Percentiles rank a stretch among this genome's conserved stretches.
Conservation (phyloP, 1,140 invertebrate genomes). For the Pseudomyrmex pallidus region DNA sequence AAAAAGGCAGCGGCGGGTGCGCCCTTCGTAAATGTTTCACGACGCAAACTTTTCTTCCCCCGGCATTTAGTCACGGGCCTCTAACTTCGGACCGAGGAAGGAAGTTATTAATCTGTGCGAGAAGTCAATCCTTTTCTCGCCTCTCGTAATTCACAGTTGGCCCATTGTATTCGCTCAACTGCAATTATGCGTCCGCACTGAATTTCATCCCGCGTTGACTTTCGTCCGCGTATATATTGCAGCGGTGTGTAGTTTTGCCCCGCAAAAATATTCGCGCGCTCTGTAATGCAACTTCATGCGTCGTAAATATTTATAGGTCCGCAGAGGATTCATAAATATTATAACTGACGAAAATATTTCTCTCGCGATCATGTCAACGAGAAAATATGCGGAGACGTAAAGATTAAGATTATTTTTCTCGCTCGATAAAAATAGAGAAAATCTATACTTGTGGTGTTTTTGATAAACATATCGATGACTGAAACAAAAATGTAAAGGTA, state of each 20-base stretch:
- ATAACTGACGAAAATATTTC: slow-evolving; percentile 1
- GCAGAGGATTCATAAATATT: too few relatives aligned
- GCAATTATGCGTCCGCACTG: slow-evolving; percentile 61
- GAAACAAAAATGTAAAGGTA: background rate
- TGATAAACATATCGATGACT: too few relatives aligned
- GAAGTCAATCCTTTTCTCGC: slow-evolving; percentile 69
- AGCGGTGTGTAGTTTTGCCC: slow-evolving; percentile 21
- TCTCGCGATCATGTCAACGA: background rate
- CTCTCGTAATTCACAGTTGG: slow-evolving; percentile 46
- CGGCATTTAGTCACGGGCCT: slow-evolving; percentile 69
- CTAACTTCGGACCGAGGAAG: slow-evolving; percentile 63
- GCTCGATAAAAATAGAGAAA: background rate
- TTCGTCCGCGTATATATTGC: slow-evolving; percentile 40
- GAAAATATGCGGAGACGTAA: background rate
- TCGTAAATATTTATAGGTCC: too few relatives aligned
- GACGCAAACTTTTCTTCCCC: slow-evolving; percentile 64
- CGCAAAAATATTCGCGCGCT: slow-evolving; percentile 38
- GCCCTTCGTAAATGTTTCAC: slow-evolving; percentile 69
- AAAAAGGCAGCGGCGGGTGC: background rate
- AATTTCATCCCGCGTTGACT: slow-evolving; percentile 55
- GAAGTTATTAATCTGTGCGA: slow-evolving; percentile 72
- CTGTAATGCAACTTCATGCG: background rate
- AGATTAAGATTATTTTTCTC: background rate
- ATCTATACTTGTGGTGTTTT: background rate
- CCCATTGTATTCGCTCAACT: slow-evolving; percentile 66